Conservation (phyloP, 1,140 invertebrate genomes). For the Lepeophtheirus salmonis region DNA sequence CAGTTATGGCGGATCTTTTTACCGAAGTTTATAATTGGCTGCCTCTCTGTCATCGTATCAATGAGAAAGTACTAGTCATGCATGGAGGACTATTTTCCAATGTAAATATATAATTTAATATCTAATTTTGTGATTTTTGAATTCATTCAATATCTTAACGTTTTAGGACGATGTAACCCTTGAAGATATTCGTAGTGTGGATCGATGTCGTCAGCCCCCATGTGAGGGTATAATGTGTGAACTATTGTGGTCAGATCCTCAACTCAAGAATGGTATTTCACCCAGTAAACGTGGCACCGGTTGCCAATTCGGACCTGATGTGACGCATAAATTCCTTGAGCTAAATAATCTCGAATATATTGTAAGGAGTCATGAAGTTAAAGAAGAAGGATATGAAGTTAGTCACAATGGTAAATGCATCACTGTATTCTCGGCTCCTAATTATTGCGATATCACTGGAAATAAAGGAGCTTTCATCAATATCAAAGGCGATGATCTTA, state of each 20-base stretch:
- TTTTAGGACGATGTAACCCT: slow-evolving; percentile 60
- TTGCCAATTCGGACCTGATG: slow-evolving; percentile 94
- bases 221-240: slow-evolving; percentile 95
- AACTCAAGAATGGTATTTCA: slow-evolving; percentile 57
- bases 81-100: slow-evolving; percentile 79
- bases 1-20: slow-evolving; percentile 87
- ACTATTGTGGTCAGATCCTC: slow-evolving; percentile 93
- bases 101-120: too few relatives aligned
- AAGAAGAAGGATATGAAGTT: slow-evolving; percentile 84
- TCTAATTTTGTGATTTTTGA: too few relatives aligned
- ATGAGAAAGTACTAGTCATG: slow-evolving; percentile 64
- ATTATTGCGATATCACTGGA: slow-evolving; percentile 98
- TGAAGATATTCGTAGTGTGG: slow-evolving; percentile 66
- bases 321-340: slow-evolving; percentile 67
- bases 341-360: slow-evolving; percentile 77
- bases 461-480: slow-evolving; percentile 95
- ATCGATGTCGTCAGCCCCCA: slow-evolving; percentile 87
- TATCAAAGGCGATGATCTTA: slow-evolving; percentile 70
- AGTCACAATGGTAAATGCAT: slow-evolving; percentile 84
- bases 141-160: too few relatives aligned
- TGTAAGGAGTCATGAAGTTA: slow-evolving; percentile 93
- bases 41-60: slow-evolving; percentile 86
- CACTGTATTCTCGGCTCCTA: slow-evolving; percentile 92
- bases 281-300: slow-evolving; percentile 93
- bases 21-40: slow-evolving; percentile 97